These are phyloP conservation scores for Solea senegalensis DNA, from an alignment of 2,113 vertebrate species.

Conservation along the genomic window DNA sequence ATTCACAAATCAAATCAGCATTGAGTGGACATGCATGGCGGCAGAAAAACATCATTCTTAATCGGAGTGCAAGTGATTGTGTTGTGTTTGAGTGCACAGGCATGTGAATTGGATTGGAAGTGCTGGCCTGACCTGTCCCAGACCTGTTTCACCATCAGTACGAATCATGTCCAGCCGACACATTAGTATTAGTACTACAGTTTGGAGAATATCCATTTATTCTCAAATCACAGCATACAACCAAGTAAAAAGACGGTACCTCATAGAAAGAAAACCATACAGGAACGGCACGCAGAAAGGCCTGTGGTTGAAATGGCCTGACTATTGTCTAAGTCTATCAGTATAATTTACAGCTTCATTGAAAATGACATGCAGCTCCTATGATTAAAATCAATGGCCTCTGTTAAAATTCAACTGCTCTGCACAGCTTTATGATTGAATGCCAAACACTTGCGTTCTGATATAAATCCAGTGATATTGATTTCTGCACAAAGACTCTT, in stretches of 20 bases:
- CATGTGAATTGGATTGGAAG: conserved; percentile 29
- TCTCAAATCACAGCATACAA: no score
- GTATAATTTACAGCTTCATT: neutral
- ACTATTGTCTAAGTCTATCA: no score
- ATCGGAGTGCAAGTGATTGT: neutral
- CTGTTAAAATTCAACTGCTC: neutral
- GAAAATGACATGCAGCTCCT: neutral
- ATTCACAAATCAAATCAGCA: conserved; percentile 32
- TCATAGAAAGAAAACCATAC: no score
- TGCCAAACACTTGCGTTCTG: neutral
- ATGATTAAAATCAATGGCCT: neutral
- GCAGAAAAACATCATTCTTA: neutral
- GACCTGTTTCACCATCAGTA: conserved; percentile 31
- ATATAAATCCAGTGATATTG: conserved; percentile 7
- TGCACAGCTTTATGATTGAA: neutral
- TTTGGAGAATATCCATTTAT: no score
- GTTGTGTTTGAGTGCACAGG: neutral
- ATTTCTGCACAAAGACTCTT: conserved; percentile 4
- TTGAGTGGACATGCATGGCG: conserved; percentile 32
- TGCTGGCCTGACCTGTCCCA: neutral
- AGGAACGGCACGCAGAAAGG: no score
- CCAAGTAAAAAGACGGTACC: no score
- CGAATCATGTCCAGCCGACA: conserved; percentile 22
- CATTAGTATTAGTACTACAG: no score
- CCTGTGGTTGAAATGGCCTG: no score